phyloP scores from a whole-genome alignment of 2,888 invertebrate genomes.

The Tupiocoris notatus region DNA sequence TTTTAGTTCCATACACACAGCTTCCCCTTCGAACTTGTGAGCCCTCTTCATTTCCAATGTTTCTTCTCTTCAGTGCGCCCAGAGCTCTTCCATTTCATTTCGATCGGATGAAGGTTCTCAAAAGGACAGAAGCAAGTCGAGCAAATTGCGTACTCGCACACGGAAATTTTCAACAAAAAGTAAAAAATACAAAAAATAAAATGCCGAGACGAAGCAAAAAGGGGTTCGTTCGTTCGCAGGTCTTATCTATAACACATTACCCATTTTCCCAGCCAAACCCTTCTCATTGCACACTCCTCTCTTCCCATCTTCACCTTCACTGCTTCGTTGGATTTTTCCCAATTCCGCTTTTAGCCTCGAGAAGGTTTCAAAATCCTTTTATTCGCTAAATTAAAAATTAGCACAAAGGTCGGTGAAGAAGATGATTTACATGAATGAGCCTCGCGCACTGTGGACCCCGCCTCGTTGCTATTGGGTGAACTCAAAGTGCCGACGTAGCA shows the following conservation, averaged over 20 bases:
- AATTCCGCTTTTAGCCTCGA: conserved; percentile 17
- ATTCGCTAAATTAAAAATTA: conserved; percentile 39
- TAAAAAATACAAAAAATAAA: conserved; percentile 37
- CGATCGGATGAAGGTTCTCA: conserved; percentile 46
- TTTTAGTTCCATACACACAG: conserved; percentile 22
- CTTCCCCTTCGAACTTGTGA: too few species aligned
- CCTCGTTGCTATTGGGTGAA: conserved; percentile 22
- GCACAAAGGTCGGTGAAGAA: conserved; percentile 33
- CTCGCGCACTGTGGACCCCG: neutral
- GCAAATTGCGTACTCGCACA: neutral
- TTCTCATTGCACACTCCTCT: neutral
- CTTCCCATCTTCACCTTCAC: neutral
- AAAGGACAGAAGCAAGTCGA: conserved; percentile 30
- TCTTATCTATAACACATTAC: conserved; percentile 38
- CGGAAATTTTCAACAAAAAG: too few species aligned
- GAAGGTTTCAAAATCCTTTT: conserved; percentile 30
- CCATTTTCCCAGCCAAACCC: neutral
- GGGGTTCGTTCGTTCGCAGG: conserved; percentile 3
- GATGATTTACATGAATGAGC: conserved; percentile 30
- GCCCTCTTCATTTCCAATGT: conserved; percentile 13
- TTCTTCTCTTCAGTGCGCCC: conserved; percentile 34
- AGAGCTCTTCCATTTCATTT: conserved; percentile 46
- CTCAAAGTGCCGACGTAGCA: conserved; percentile 4
- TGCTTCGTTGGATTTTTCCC: conserved; percentile 24
- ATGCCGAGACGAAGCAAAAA: conserved; percentile 40